Evolutionary conservation across 2,888 invertebrate species (phyloP), one percentile per base, ranked within the genome.

Genomic region (Pseudanteris insignis): DNA sequence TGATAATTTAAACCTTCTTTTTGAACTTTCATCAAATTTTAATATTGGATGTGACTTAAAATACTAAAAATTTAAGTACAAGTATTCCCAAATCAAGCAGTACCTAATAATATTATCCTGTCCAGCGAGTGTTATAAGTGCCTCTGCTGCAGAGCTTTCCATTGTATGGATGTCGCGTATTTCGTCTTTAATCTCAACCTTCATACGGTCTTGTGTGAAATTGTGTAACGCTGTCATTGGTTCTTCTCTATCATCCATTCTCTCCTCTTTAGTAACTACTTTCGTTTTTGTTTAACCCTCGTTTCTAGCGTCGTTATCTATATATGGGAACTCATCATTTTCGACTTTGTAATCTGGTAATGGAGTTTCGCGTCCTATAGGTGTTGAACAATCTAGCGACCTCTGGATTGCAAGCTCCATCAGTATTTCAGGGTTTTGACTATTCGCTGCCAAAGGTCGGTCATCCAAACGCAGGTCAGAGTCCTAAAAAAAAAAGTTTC

Each of bases 101-200:
- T 28, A 37, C 55, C 55, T 57, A 26, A 76, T 74, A 25, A 78
- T 75, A 28, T 74, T 75, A 58, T 75, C 76, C 28, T 76, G 76
- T 7, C 76, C 75, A 41, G 79, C 77, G 0, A 74, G 67, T 6
- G 78, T 74, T 66, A 79, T 80, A 2, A 80, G 67, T 26, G 79
- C 80, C 55, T 81, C 80, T 1, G 76, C 75, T 4, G 78, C 79
- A 2, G 80, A 78, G 47, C 71, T 78, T 40, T 81, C 79, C 76
- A 77, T 76, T 11, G 74, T 78, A 53, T 65, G 70, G 29, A 77
- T 80, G 59, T 78, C 81, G 28, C 61, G 66, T 28, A 63, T 47
- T 41, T 75, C 76, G 26, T 68, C 72, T 53, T 71, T 77, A 8
- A 66, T 44, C 6, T 50, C 60, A 24, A 38, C 30, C 28, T 61